Percentiles rank a stretch among this genome's conserved stretches.
phyloP scores from a whole-genome alignment of 2,797 vertebrate species.

The Acestrorhynchus altus region DNA sequence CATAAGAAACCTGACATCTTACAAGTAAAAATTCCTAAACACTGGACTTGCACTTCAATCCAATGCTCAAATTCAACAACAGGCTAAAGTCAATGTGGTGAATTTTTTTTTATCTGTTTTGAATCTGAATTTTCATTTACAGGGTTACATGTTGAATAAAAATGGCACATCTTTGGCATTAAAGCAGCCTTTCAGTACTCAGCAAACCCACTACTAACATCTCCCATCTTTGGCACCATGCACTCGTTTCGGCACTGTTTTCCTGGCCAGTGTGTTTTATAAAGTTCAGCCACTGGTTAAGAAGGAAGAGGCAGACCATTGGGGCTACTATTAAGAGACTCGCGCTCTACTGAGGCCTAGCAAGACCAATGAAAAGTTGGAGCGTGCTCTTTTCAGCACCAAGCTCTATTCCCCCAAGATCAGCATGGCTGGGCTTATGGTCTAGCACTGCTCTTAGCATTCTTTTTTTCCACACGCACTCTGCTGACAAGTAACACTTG shows the following conservation, averaged over 20 bases:
- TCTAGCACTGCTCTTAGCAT: constrained; percentile 71
- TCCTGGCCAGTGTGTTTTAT: constrained; percentile 72
- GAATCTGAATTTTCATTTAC: neutral
- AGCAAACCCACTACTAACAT: constrained; percentile 1
- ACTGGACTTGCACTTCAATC: neutral
- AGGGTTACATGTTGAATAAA: no score
- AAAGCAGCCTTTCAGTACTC: neutral
- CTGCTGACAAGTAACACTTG: constrained; percentile 76
- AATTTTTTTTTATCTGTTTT: no score
- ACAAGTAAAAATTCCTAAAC: constrained; percentile 30
- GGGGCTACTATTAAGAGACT: constrained; percentile 73
- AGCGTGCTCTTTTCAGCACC: constrained; percentile 85
- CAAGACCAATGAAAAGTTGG: constrained; percentile 84
- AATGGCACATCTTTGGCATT: neutral
- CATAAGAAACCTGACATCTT: constrained; percentile 23
- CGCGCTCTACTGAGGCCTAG: constrained; percentile 66
- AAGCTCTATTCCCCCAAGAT: constrained; percentile 62
- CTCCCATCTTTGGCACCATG: constrained; percentile 9
- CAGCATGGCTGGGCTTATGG: constrained; percentile 47
- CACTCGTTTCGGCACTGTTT: constrained; percentile 19
- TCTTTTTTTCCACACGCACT: constrained; percentile 72
- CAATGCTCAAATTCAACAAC: neutral
- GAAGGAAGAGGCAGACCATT: constrained; percentile 72
- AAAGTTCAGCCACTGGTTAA: constrained; percentile 71
- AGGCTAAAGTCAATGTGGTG: neutral